Evolutionary conservation across 2,888 invertebrate genomes (phyloP).

Genomic region (Drymonia ruficornis): DNA sequence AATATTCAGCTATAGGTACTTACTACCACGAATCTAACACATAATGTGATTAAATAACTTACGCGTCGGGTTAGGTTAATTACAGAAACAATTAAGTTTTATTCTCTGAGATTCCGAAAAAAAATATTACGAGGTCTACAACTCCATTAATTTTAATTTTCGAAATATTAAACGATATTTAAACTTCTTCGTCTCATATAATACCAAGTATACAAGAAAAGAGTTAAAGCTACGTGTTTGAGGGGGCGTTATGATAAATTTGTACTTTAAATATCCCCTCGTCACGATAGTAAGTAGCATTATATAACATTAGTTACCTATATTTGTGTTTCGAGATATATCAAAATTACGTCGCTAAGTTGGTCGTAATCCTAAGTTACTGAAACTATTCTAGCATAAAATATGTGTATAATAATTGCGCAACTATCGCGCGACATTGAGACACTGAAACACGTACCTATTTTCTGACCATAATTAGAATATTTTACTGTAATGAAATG

Average conservation of each 20-base stretch:
- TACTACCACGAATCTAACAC: conserved; percentile 73
- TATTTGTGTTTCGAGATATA: conserved; percentile 69
- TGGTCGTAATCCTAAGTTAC: conserved; percentile 79
- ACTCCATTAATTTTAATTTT: conserved; percentile 71
- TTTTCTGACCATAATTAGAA: conserved; percentile 62
- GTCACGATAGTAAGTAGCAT: conserved; percentile 56
- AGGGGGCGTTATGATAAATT: conserved; percentile 75
- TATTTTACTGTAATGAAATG: conserved; percentile 47
- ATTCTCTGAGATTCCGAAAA: conserved; percentile 5
- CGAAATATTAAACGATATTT: conserved; percentile 57
- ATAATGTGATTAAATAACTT: conserved; percentile 55
- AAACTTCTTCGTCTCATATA: conserved; percentile 67
- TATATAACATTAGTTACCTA: conserved; percentile 51
- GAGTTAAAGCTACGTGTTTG: conserved; percentile 64
- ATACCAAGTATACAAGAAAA: conserved; percentile 68
- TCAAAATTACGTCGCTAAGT: conserved; percentile 67
- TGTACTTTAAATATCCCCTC: conserved; percentile 77
- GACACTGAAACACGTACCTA: conserved; percentile 43
- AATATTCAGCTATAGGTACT: conserved; percentile 62
- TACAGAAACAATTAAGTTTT: conserved; percentile 36
- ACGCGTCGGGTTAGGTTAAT: conserved; percentile 27
- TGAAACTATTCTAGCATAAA: conserved; percentile 73
- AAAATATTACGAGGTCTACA: conserved; percentile 51
- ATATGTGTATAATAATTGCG: conserved; percentile 54
- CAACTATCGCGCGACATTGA: conserved; percentile 49